Evolutionary conservation across 2,888 invertebrate species (phyloP).

Genomic region (Cosmorhoe ocellata): DNA sequence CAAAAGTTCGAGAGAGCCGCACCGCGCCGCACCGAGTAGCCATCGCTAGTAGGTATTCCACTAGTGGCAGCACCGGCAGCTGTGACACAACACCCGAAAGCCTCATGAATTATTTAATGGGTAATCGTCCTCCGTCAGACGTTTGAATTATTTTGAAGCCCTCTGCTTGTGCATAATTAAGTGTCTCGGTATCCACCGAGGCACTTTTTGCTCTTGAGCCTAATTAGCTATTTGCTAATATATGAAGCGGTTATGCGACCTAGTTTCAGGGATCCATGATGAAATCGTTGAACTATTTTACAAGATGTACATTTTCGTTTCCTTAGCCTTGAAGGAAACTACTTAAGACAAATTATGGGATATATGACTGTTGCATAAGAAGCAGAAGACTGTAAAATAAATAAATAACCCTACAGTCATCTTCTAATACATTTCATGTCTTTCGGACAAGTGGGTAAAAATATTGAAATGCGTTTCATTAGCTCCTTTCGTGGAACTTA

Average conservation of each 20-base stretch:
- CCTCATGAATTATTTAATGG: slow-evolving; percentile 73
- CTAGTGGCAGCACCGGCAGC: slow-evolving; percentile 58
- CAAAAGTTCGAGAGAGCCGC: background rate
- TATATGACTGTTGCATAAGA: no score
- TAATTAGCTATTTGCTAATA: slow-evolving; percentile 47
- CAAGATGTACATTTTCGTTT: background rate
- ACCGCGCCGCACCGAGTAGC: background rate
- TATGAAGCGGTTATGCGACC: slow-evolving; percentile 37
- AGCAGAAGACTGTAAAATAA: no score
- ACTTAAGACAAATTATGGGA: no score
- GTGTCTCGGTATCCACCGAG: slow-evolving; percentile 33
- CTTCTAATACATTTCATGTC: no score
- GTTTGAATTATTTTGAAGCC: slow-evolving; percentile 73
- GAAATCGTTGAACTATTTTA: background rate
- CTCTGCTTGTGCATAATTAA: slow-evolving; percentile 65
- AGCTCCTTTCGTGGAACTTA: no score
- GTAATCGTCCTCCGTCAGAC: slow-evolving; percentile 60
- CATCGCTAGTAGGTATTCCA: slow-evolving; percentile 22
- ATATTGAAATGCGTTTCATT: no score
- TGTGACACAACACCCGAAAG: slow-evolving; percentile 56
- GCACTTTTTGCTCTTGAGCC: slow-evolving; percentile 30
- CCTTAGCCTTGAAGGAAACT: no score
- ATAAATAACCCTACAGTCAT: no score
- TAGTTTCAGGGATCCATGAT: slow-evolving; percentile 25
- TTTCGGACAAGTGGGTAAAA: no score